Conservation (phyloP, 2,888 invertebrate species). For the Julus scanicus region DNA sequence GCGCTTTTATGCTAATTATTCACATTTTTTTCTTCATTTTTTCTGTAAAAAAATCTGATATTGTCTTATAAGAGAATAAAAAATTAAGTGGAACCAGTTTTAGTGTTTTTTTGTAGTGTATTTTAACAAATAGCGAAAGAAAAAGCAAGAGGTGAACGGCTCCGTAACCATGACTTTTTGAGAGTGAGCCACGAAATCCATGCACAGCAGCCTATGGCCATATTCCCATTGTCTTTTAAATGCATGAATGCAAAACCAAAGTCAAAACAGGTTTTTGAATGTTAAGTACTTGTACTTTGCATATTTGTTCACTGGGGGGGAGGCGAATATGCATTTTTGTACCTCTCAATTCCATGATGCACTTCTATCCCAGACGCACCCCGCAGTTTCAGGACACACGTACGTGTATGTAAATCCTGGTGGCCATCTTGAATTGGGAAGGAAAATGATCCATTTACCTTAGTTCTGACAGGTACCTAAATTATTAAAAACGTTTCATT, state of each 20-base stretch:
- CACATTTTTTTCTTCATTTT: neutral
- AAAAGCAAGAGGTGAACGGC: neutral
- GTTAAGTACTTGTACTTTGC: neutral
- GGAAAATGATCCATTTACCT: neutral
- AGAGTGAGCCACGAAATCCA: neutral
- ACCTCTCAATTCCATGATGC: neutral
- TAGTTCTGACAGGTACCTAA: too few species aligned
- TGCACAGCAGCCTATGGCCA: neutral
- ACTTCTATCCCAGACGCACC: neutral
- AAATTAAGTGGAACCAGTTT: neutral
- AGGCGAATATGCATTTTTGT: neutral
- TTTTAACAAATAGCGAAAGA: neutral
- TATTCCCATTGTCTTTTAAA: neutral
- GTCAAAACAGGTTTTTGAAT: constrained; percentile 19
- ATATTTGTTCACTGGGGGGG: neutral
- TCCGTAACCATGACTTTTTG: neutral
- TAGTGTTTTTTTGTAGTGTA: neutral
- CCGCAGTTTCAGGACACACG: neutral
- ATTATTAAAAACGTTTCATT: too few species aligned
- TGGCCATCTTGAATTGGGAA: constrained; percentile 1
- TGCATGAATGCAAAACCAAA: constrained; percentile 19
- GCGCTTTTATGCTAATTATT: neutral
- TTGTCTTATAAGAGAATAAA: neutral
- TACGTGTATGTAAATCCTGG: neutral
- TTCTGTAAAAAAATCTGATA: neutral